phyloP scores from a whole-genome alignment of 2,113 vertebrate genomes.

The Melanostigma gelatinosum region DNA sequence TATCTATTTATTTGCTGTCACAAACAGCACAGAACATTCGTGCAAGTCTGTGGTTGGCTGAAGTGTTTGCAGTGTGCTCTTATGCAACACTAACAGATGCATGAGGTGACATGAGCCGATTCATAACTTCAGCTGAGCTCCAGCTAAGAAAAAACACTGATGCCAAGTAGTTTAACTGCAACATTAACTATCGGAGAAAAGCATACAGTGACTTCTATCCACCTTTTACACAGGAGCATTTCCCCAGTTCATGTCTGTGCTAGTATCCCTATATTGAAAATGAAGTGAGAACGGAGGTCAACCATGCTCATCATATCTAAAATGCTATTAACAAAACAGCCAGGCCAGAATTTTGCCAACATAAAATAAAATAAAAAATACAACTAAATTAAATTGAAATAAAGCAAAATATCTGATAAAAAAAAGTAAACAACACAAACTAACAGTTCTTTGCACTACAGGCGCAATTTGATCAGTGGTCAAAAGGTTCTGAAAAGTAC shows the following conservation, averaged over 20 bases:
- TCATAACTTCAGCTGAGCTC: background rate
- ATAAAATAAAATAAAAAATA: too few species aligned
- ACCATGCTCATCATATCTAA: slow-evolving; percentile 62
- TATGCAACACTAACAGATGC: slow-evolving; percentile 4
- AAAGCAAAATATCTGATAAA: too few species aligned
- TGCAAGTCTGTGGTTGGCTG: slow-evolving; percentile 1
- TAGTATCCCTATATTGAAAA: slow-evolving; percentile 41
- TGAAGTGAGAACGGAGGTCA: slow-evolving; percentile 52
- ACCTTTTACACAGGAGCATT: slow-evolving; percentile 43
- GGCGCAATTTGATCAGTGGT: too few species aligned
- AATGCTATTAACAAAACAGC: slow-evolving; percentile 45
- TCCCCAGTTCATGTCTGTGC: slow-evolving; percentile 20
- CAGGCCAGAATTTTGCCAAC: too few species aligned
- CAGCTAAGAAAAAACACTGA: background rate
- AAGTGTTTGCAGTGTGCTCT: background rate
- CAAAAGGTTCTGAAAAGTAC: too few species aligned
- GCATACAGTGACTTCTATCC: slow-evolving; percentile 19
- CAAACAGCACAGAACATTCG: slow-evolving; percentile 8
- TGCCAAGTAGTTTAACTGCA: background rate
- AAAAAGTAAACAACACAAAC: too few species aligned
- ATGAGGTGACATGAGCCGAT: background rate
- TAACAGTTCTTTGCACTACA: too few species aligned
- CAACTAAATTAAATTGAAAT: too few species aligned
- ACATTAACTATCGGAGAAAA: slow-evolving; percentile 12
- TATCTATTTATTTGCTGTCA: background rate